Evolutionary conservation across 2,797 vertebrate genomes (phyloP).

Genomic region (Fundulus diaphanus): DNA sequence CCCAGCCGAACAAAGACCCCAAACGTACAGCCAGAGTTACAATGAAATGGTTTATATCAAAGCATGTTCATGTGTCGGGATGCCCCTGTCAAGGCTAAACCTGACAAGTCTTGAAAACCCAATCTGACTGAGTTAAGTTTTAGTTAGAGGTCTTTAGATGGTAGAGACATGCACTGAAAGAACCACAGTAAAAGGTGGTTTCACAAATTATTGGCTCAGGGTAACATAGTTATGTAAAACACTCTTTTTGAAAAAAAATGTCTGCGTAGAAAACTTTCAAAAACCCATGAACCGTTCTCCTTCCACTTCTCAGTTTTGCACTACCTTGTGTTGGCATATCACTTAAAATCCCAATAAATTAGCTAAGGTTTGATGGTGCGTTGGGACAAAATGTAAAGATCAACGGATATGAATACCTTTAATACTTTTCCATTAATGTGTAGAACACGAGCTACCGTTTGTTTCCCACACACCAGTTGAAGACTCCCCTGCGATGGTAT

Average conservation of each 20-base stretch:
- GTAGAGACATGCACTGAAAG: background rate
- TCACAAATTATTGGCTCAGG: background rate
- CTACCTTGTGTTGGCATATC: background rate
- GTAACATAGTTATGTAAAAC: background rate
- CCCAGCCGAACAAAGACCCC: too few relatives aligned
- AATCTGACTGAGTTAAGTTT: too few relatives aligned
- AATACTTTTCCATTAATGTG: conserved; percentile 23
- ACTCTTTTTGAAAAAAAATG: background rate
- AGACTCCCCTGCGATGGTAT: conserved; percentile 78
- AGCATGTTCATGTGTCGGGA: too few relatives aligned
- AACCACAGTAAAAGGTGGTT: background rate
- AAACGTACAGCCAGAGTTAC: too few relatives aligned
- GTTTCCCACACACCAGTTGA: conserved; percentile 85
- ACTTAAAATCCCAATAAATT: background rate
- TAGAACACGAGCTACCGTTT: conserved; percentile 74
- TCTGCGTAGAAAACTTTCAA: background rate
- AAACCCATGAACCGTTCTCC: background rate
- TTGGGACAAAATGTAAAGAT: background rate
- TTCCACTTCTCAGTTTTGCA: background rate
- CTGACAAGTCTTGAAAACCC: too few relatives aligned
- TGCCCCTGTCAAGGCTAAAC: too few relatives aligned
- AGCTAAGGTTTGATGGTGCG: background rate
- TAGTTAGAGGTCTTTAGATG: background rate
- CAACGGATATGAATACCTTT: background rate
- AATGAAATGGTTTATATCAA: too few relatives aligned